These are phyloP conservation scores for Tenualosa thibaudeaui DNA, from an alignment of 2,797 vertebrate genomes.

Conservation along the genomic window DNA sequence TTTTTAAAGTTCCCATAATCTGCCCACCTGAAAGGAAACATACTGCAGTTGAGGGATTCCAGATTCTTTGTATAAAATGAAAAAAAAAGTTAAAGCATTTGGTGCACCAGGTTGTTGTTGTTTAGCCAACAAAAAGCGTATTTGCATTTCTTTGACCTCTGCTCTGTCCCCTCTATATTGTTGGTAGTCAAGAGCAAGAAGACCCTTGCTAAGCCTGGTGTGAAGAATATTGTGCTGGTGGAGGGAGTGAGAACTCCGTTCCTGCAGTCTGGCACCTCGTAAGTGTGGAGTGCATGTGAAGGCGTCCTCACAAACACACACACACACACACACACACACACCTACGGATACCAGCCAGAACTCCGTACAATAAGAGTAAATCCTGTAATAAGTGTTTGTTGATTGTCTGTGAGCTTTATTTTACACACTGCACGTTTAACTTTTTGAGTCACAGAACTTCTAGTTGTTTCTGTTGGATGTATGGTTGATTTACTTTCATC, in stretches of 20 bases:
- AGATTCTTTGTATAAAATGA: too few relatives aligned
- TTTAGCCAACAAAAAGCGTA: background rate
- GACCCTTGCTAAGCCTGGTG: slow-evolving; percentile 78
- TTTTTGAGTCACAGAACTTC: too few relatives aligned
- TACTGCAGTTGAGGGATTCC: too few relatives aligned
- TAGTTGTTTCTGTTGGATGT: background rate
- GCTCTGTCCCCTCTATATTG: slow-evolving; percentile 37
- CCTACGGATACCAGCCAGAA: background rate
- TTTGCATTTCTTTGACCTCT: background rate
- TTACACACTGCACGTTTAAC: background rate
- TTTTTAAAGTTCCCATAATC: too few relatives aligned
- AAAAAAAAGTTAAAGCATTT: too few relatives aligned
- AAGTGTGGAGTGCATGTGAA: slow-evolving; percentile 53
- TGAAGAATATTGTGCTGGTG: slow-evolving; percentile 92
- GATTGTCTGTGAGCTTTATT: background rate
- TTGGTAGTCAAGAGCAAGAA: slow-evolving; percentile 85
- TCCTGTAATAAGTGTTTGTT: background rate
- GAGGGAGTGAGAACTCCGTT: slow-evolving; percentile 95
- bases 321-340: background rate
- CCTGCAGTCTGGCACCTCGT: slow-evolving; percentile 89
- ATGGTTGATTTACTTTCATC: slow-evolving; percentile 6
- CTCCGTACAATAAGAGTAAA: background rate
- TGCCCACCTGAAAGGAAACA: too few relatives aligned
- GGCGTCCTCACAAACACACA: background rate
- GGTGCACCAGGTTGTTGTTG: too few relatives aligned